These are phyloP conservation scores for Drosophila chauvacae DNA, from an alignment of 1,140 invertebrate genomes.

Conservation along the genomic window DNA sequence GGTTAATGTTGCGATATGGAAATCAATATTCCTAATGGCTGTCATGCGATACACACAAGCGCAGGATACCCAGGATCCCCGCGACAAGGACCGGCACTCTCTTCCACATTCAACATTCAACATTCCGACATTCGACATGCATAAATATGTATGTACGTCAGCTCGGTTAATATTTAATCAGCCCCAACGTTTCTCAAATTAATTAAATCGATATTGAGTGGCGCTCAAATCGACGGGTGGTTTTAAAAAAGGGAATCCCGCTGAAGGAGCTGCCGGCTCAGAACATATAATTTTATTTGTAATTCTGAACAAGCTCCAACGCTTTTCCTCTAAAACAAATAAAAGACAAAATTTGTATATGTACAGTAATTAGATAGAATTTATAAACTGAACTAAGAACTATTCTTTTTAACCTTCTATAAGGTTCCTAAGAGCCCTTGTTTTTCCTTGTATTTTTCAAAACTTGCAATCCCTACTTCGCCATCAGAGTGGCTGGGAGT, in stretches of 20 bases:
- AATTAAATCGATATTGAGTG: conserved; percentile 59
- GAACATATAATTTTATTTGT: not conserved
- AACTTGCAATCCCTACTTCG: conserved; percentile 5
- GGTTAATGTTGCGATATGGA: conserved; percentile 76
- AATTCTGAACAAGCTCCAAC: no score
- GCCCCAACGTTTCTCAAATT: conserved; percentile 39
- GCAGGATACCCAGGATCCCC: conserved; percentile 8
- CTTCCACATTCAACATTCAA: conserved; percentile 29
- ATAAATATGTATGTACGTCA: conserved; percentile 53
- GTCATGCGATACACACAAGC: conserved; percentile 55
- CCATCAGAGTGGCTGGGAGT: conserved; percentile 12
- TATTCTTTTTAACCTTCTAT: not conserved
- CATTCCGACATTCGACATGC: conserved; percentile 34
- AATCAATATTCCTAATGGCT: conserved; percentile 80
- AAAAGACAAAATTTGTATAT: not conserved
- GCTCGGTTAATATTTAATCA: conserved; percentile 51
- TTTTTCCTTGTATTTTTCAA: conserved; percentile 16
- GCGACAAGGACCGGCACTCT: conserved; percentile 16
- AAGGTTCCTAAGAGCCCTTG: not conserved
- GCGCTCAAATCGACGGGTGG: not conserved
- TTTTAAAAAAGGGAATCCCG: conserved; percentile 1
- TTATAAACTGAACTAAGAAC: not conserved
- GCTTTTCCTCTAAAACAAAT: not conserved
- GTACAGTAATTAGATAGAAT: not conserved
- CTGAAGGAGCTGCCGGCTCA: not conserved